Conservation (phyloP, 2,113 vertebrate species). For the Haplotaxodon microlepis region DNA sequence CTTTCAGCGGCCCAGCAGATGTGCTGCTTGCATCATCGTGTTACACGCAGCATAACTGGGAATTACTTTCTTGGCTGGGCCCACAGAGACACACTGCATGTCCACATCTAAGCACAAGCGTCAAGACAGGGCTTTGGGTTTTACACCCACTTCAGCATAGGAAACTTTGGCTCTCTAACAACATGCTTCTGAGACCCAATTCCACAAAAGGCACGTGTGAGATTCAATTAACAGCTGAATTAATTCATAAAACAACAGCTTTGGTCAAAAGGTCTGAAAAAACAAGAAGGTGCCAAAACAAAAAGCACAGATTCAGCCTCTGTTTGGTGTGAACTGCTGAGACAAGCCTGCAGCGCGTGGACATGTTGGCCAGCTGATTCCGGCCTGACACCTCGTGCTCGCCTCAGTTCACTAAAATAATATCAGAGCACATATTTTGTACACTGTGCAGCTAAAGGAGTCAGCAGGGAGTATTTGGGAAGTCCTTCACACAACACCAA, state of each 20-base stretch:
- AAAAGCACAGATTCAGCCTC: neutral
- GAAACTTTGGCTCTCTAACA: neutral
- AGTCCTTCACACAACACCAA: neutral
- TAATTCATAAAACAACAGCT: neutral
- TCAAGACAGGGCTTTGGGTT: neutral
- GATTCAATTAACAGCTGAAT: neutral
- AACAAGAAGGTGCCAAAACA: neutral
- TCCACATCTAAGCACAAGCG: neutral
- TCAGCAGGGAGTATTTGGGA: neutral
- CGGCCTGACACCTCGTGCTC: neutral
- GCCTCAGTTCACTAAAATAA: neutral
- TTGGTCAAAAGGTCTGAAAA: neutral
- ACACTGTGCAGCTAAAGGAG: neutral
- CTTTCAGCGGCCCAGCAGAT: neutral
- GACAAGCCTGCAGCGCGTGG: neutral
- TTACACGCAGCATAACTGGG: neutral
- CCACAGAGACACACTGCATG: neutral
- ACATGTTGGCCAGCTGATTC: neutral
- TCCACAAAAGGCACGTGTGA: neutral
- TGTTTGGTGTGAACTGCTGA: neutral
- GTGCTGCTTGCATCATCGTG: neutral
- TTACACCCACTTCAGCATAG: neutral
- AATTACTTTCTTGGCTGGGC: neutral
- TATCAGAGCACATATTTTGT: neutral
- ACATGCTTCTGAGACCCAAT: neutral